A percentile compares a stretch with the other conserved stretches of the same genome.
Conservation (phyloP, 2,113 vertebrate species). For the Herpailurus yagouaroundi region DNA sequence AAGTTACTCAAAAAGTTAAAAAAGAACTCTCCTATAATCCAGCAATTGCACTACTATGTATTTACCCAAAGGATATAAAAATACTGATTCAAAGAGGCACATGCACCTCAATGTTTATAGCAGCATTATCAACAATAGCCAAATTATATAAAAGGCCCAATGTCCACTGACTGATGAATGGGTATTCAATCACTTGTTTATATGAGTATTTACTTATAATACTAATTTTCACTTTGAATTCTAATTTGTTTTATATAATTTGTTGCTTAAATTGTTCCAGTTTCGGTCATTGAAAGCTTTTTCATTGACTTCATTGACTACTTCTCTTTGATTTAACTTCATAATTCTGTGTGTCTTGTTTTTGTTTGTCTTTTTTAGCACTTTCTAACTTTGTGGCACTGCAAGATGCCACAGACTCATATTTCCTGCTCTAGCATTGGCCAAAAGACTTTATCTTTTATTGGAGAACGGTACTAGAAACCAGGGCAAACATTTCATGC, state of each 20-base stretch:
- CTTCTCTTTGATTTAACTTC: background rate
- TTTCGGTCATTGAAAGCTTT: background rate
- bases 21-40: too few species aligned
- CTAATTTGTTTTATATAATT: background rate
- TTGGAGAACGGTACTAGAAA: background rate
- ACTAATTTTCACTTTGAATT: conserved; percentile 1
- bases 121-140: too few species aligned
- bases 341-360: background rate
- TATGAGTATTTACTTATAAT: background rate
- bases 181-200: background rate
- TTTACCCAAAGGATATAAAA: too few species aligned
- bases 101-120: too few species aligned
- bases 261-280: background rate
- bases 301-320: background rate
- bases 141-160: too few species aligned
- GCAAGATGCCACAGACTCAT: background rate
- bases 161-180: too few species aligned
- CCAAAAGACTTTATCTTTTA: background rate
- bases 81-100: too few species aligned
- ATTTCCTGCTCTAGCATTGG: background rate
- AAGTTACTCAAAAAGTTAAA: too few species aligned
- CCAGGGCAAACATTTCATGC: background rate
- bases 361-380: background rate
- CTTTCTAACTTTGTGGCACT: background rate
- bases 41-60: too few species aligned